Conservation (phyloP, 1,140 invertebrate species). For the Leptestheria dahalacensis region DNA sequence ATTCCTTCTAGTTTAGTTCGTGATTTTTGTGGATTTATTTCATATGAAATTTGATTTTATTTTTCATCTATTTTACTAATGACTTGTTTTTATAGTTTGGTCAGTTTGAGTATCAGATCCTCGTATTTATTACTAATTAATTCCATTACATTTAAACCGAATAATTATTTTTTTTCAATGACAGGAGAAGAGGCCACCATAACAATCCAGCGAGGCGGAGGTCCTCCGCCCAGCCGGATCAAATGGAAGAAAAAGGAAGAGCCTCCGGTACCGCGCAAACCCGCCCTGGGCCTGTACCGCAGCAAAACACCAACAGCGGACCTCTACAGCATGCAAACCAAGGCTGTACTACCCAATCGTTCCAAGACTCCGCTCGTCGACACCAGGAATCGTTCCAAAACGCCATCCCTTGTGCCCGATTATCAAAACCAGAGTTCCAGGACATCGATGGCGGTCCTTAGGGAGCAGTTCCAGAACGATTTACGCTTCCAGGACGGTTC, state of each 20-base stretch:
- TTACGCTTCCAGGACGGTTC: conserved; percentile 6
- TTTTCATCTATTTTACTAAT: too few species aligned
- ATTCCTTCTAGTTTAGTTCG: too few species aligned
- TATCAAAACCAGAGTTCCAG: background rate
- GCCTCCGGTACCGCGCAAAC: conserved; percentile 13
- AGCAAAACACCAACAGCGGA: conserved; percentile 85
- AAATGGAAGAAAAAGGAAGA: conserved; percentile 22
- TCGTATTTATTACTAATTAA: too few species aligned
- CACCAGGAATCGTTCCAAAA: conserved; percentile 37
- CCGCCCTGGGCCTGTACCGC: conserved; percentile 28
- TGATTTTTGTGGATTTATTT: too few species aligned
- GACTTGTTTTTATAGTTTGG: too few species aligned
- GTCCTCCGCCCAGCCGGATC: conserved; percentile 24
- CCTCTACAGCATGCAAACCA: conserved; percentile 57
- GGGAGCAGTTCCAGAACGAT: conserved; percentile 6
- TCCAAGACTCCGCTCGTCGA: conserved; percentile 69
- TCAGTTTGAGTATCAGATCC: too few species aligned
- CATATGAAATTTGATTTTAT: too few species aligned
- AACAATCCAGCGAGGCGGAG: conserved; percentile 53
- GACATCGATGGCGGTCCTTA: background rate
- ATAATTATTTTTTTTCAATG: too few species aligned
- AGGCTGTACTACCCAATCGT: conserved; percentile 52
- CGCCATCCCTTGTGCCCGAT: conserved; percentile 4
- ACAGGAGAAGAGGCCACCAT: conserved; percentile 77
- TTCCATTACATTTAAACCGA: too few species aligned